Conservation (phyloP, 2,797 vertebrate species). For the Halcyon badia region DNA sequence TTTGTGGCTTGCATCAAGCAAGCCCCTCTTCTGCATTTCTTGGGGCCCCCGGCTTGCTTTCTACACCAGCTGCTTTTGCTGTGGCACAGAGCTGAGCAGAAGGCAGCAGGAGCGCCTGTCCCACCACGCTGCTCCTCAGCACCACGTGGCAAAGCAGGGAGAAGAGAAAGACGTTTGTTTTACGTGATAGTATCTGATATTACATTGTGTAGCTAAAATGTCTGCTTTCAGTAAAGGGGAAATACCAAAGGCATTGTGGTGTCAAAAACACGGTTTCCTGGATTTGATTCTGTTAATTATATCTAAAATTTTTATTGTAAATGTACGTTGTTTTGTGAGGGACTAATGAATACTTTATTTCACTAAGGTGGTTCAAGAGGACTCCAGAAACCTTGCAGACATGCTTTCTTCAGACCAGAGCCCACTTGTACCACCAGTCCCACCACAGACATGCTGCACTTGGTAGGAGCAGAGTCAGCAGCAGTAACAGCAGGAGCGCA, state of each 20-base stretch:
- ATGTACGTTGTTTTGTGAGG: rapidly evolving
- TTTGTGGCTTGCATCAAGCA: neutral
- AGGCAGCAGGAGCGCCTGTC: neutral
- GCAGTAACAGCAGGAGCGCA: rapidly evolving
- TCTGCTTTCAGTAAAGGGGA: neutral
- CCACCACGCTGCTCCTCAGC: neutral
- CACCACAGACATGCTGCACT: neutral
- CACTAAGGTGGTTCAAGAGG: neutral
- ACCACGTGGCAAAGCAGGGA: rapidly evolving
- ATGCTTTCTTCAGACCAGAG: neutral
- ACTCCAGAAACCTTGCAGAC: neutral
- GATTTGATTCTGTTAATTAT: neutral
- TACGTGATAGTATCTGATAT: neutral
- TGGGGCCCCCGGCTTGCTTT: neutral
- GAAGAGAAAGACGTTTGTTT: neutral
- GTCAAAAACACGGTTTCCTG: neutral
- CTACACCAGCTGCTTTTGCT: neutral
- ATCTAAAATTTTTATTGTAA: neutral
- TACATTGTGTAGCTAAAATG: neutral
- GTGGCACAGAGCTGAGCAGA: neutral
- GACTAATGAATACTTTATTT: neutral
- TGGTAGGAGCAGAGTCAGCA: neutral
- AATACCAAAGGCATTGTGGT: neutral
- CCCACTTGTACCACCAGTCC: neutral
- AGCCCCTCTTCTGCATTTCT: neutral